phyloP scores from a whole-genome alignment of 2,113 vertebrate genomes.

The Mormyrus iriodes region DNA sequence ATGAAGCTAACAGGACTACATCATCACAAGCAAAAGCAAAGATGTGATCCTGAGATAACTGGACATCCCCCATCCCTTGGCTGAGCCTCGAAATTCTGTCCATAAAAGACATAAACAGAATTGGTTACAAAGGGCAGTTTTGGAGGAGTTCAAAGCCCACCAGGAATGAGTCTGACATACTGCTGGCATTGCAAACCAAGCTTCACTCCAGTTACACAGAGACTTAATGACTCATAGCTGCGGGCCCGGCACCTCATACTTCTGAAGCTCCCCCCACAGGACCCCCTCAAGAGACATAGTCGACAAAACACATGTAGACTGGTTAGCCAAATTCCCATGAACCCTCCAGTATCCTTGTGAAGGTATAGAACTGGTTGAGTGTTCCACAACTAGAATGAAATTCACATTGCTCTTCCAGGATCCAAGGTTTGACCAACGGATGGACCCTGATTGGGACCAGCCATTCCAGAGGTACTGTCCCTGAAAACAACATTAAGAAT shows the following conservation, averaged over 20 bases:
- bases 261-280: neutral
- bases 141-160: neutral
- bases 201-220: neutral
- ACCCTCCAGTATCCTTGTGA: neutral
- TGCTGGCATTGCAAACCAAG: neutral
- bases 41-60: neutral
- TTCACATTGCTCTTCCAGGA: neutral
- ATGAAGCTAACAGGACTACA: neutral
- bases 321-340: neutral
- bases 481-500: neutral
- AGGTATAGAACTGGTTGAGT: neutral
- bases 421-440: neutral
- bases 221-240: neutral
- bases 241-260: neutral
- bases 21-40: neutral
- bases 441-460: neutral
- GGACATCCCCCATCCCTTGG: neutral
- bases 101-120: neutral
- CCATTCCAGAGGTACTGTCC: neutral
- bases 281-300: neutral
- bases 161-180: neutral
- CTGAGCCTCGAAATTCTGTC: neutral
- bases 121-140: neutral
- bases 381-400: neutral
- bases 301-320: neutral